These are phyloP conservation scores for Cyaniris semiargus DNA, from an alignment of 2,888 invertebrate species.

Conservation along the genomic window DNA sequence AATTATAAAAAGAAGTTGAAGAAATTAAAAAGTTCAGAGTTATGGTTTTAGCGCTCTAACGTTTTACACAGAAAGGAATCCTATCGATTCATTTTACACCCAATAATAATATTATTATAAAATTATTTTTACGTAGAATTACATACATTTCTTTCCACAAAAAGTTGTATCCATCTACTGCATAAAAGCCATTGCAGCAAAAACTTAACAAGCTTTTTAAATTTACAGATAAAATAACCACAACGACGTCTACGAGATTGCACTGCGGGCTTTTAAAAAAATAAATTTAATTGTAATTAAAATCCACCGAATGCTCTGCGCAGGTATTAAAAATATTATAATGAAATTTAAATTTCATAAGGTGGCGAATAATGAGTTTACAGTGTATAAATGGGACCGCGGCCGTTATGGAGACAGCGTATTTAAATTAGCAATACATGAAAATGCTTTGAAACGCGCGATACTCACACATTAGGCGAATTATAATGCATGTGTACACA, in stretches of 20 bases:
- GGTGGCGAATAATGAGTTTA: constrained; percentile 58
- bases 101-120: too few species aligned
- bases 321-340: constrained; percentile 29
- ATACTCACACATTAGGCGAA: constrained; percentile 57
- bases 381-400: constrained; percentile 53
- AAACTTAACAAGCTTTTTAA: constrained; percentile 48
- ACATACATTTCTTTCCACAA: too few species aligned
- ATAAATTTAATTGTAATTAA: constrained; percentile 24
- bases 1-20: neutral
- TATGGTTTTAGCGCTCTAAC: too few species aligned
- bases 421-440: constrained; percentile 79
- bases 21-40: too few species aligned
- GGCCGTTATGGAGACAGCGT: constrained; percentile 66
- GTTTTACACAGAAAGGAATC: too few species aligned
- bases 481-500: constrained; percentile 60
- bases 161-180: neutral
- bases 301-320: neutral
- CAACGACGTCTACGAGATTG: constrained; percentile 15
- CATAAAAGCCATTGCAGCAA: neutral
- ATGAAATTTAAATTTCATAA: constrained; percentile 62
- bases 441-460: constrained; percentile 73
- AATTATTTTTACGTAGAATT: too few species aligned
- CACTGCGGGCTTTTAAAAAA: constrained; percentile 20
- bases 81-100: too few species aligned
- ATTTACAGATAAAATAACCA: constrained; percentile 50